These are phyloP conservation scores for Arremon brunneinucha DNA, from an alignment of 2,797 vertebrate species.

Conservation along the genomic window DNA sequence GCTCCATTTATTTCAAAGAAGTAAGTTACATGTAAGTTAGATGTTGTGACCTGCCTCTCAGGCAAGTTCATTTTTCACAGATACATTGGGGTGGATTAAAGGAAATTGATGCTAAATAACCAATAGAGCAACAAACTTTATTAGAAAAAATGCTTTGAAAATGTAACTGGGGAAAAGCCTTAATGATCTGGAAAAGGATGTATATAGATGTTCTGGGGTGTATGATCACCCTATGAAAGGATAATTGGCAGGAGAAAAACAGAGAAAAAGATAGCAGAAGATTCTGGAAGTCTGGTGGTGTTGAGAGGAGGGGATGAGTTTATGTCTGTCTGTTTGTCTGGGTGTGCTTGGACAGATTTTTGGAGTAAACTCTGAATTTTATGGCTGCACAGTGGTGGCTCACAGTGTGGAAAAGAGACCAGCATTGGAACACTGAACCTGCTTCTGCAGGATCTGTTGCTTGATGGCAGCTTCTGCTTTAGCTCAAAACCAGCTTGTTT, in stretches of 20 bases:
- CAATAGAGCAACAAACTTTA: not conserved
- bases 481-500: not conserved
- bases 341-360: not conserved
- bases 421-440: not conserved
- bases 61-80: not conserved
- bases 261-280: not conserved
- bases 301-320: not conserved
- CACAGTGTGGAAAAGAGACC: not conserved
- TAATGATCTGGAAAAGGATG: not conserved
- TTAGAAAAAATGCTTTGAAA: not conserved
- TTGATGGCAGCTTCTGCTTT: not conserved
- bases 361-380: not conserved
- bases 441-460: not conserved
- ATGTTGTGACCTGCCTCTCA: not conserved
- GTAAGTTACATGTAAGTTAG: not conserved
- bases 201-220: not conserved
- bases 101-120: not conserved
- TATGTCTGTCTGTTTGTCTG: not conserved
- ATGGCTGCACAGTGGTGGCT: not conserved
- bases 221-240: not conserved
- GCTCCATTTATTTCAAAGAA: not conserved
- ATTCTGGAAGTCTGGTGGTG: not conserved
- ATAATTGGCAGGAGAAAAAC: not conserved
- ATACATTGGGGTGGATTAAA: not conserved
- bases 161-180: not conserved